A percentile compares a stretch with the other conserved stretches of the same genome.
These are phyloP conservation scores for Dasypolia templi DNA, from an alignment of 2,888 invertebrate species.

Conservation along the genomic window DNA sequence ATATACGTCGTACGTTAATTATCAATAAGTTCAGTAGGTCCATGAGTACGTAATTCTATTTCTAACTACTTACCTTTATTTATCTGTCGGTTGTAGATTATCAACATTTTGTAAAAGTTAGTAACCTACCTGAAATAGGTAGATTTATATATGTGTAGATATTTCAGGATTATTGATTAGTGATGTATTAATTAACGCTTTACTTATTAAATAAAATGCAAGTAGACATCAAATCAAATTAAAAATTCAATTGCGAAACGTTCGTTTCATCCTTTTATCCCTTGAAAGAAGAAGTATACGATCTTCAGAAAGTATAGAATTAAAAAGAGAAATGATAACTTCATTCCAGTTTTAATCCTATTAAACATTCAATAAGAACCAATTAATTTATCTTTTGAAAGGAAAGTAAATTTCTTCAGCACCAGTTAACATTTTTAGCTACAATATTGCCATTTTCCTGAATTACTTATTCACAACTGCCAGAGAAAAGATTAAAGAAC, in stretches of 20 bases:
- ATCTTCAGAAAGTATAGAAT: conserved; percentile 30
- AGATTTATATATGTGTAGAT: not conserved
- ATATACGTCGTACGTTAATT: conserved; percentile 26
- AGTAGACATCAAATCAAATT: conserved; percentile 17
- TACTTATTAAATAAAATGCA: conserved; percentile 2
- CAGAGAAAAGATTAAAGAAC: conserved; percentile 37
- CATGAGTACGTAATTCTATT: conserved; percentile 30
- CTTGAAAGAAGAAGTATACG: conserved; percentile 10
- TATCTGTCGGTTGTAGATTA: conserved; percentile 36
- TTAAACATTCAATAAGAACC: conserved; percentile 54
- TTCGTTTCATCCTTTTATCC: conserved; percentile 28
- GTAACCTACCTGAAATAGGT: not conserved
- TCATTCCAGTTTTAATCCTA: conserved; percentile 57
- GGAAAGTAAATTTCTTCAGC: conserved; percentile 36
- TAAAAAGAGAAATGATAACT: conserved; percentile 40
- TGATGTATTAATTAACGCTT: not conserved
- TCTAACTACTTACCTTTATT: conserved; percentile 33
- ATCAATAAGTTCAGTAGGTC: conserved; percentile 14
- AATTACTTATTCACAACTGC: conserved; percentile 42
- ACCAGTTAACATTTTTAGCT: conserved; percentile 24
- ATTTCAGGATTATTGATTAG: not conserved
- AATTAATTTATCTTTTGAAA: conserved; percentile 56
- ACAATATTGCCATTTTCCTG: conserved; percentile 36
- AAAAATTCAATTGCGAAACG: conserved; percentile 23
- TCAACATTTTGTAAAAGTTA: conserved; percentile 22